phyloP scores from a whole-genome alignment of 1,140 invertebrate species.

The Macrotrachela quadricornifera region DNA sequence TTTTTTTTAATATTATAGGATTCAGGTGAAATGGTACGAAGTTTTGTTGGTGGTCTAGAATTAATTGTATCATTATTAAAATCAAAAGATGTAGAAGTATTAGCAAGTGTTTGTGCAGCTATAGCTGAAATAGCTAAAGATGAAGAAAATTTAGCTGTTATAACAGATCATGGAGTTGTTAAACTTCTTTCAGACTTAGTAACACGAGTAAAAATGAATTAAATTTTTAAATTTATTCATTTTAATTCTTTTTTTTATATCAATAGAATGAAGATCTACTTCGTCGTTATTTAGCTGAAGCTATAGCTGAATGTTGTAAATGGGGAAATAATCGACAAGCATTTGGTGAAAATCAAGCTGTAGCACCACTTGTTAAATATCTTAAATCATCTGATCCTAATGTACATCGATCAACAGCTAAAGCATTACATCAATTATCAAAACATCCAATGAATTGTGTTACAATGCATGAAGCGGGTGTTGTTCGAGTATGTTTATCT shows the following conservation, averaged over 20 bases:
- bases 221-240: not conserved
- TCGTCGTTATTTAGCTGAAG: conserved; percentile 60
- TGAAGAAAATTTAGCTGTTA: conserved; percentile 69
- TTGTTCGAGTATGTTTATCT: conserved; percentile 40
- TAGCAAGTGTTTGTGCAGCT: conserved; percentile 54
- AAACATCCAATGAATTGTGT: conserved; percentile 75
- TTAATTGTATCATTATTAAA: conserved; percentile 62
- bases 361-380: conserved; percentile 65
- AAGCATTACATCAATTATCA: conserved; percentile 64
- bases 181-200: conserved; percentile 56
- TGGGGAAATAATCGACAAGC: conserved; percentile 65
- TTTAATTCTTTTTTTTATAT: not conserved
- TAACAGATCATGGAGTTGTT: conserved; percentile 78
- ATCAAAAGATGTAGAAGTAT: conserved; percentile 43
- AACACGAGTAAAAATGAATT: conserved; percentile 18
- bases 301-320: conserved; percentile 65
- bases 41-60: conserved; percentile 73
- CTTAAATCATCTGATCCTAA: conserved; percentile 33
- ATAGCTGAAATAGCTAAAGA: conserved; percentile 68
- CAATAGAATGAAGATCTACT: conserved; percentile 54
- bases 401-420: conserved; percentile 62
- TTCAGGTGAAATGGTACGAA: conserved; percentile 68
- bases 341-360: conserved; percentile 58
- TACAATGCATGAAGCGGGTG: conserved; percentile 61
- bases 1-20: conserved; percentile 33